These are phyloP conservation scores for Columba livia DNA, from an alignment of 2,113 vertebrate species.

Conservation along the genomic window DNA sequence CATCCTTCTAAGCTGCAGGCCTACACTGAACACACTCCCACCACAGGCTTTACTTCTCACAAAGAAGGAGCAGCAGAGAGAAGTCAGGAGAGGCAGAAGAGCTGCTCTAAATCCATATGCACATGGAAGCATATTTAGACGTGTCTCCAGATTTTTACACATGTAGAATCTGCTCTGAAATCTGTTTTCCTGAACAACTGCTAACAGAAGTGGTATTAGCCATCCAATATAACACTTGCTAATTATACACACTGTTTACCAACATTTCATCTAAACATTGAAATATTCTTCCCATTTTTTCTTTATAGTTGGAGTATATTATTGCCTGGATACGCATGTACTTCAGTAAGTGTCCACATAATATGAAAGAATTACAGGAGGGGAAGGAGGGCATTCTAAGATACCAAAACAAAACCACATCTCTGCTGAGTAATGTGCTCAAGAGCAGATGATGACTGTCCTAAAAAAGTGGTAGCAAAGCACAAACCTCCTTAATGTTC, in stretches of 20 bases:
- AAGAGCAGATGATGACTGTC: not conserved
- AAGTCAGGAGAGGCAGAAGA: not conserved
- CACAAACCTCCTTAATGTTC: not conserved
- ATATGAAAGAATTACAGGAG: not conserved
- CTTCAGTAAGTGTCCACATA: not conserved
- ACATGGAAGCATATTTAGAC: not conserved
- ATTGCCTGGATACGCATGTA: not conserved
- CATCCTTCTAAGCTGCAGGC: not conserved
- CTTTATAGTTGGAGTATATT: not conserved
- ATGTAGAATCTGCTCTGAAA: constrained; percentile 45
- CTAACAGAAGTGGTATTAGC: constrained; percentile 45
- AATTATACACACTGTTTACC: constrained; percentile 43
- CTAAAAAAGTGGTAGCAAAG: not conserved
- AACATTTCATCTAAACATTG: not conserved
- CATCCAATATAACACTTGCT: constrained; percentile 8
- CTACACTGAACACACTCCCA: not conserved
- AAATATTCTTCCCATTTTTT: not conserved
- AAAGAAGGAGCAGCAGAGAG: not conserved
- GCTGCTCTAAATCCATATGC: not conserved
- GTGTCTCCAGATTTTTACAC: constrained; percentile 3
- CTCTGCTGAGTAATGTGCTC: not conserved
- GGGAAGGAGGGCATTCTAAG: not conserved
- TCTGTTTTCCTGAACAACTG: constrained; percentile 48
- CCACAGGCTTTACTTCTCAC: not conserved
- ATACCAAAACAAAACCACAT: not conserved